A percentile compares a stretch with the other conserved stretches of the same genome.
These are phyloP conservation scores for Rallus limicola DNA, from an alignment of 2,113 vertebrate genomes.

Conservation along the genomic window DNA sequence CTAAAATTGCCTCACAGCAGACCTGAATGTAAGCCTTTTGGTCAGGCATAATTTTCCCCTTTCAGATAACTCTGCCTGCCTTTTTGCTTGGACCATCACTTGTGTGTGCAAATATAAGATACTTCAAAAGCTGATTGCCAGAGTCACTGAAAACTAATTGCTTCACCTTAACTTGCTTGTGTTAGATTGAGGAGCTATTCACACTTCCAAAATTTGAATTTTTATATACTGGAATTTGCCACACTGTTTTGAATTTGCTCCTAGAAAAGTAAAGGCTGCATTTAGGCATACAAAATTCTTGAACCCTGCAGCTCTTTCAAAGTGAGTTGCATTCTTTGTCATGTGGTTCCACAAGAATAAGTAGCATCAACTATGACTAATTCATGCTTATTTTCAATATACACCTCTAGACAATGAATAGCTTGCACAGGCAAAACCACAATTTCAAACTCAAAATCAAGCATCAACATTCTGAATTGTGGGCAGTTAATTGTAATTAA, in stretches of 20 bases:
- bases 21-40: neutral
- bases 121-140: neutral
- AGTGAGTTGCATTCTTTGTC: neutral
- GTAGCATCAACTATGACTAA: neutral
- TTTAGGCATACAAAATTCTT: neutral
- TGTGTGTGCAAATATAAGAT: neutral
- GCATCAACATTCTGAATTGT: slow-evolving; percentile 35
- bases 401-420: neutral
- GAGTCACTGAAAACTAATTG: neutral
- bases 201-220: neutral
- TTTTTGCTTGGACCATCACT: neutral
- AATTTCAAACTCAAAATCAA: neutral
- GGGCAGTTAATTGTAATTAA: neutral
- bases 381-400: neutral
- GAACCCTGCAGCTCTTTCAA: neutral
- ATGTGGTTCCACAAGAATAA: neutral
- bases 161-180: neutral
- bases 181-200: neutral
- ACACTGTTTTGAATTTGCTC: neutral
- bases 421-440: neutral
- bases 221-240: neutral
- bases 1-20: neutral
- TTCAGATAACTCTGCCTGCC: neutral
- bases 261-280: neutral
- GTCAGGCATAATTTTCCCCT: neutral